Base-by-base conservation (phyloP, 1,140 invertebrate genomes). In the Drosophila arawakana region DNA sequence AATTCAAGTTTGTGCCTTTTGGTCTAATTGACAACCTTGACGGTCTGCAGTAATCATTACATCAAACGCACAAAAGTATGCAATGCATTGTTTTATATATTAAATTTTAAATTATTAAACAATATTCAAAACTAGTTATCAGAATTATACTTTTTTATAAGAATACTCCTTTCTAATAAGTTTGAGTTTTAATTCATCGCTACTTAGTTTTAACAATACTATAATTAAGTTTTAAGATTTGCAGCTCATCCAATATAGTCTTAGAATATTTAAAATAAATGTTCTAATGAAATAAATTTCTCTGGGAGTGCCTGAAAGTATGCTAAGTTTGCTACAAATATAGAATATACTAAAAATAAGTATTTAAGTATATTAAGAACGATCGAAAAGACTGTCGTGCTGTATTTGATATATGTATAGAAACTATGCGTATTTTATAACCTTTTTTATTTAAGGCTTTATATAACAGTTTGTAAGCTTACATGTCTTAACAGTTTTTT, bases 221-320 rank as follows among this genome's bases (percentile, higher is more conserved):
- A 30, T 30, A 30, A 4, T 30, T 3, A 25, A 25, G 2, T 25
- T 25, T 3, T 25, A 3, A 25, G 2, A 1, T 2, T 25, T 25
- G 25, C 0, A 25, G 25, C 25, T 25, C 2, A 4, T 25, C 4
- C 2, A 25, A 30, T 30, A 30, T 30, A 30, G 6, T 30, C 6
- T 30, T 30, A 30, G 25, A 30, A 30, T 30, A 30, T 30, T 30
- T 30, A 2, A 30, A 30, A n/a, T 30, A 0, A 25, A 25, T 37
- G 10, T 54, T 54, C n/a, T 3, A 39, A 57, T 57, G 13, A 7
- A 15, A 35, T 7, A 15, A 21, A 25, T 10, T 6, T 46, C 61
- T 52, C 37, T 52, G 2, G 10, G 10, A 6, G 57, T 34, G 75
- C 80, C 80, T 75, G 62, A 82, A 82, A 82, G 80, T 82, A 82